phyloP scores from a whole-genome alignment of 2,797 vertebrate genomes.

The Tragelaphus oryx region DNA sequence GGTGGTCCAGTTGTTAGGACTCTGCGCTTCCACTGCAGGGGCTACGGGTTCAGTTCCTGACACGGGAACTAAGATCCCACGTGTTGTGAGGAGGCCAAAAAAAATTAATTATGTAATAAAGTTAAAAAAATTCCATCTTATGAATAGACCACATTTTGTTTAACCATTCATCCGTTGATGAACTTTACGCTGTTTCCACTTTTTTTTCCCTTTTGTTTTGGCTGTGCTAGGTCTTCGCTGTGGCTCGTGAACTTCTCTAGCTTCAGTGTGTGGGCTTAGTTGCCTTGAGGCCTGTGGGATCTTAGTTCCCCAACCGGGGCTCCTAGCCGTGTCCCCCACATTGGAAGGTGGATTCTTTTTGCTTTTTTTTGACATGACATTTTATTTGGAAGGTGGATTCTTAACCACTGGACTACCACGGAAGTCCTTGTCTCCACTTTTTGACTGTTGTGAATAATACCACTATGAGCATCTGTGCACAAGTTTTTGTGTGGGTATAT shows the following conservation, averaged over 20 bases:
- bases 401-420: neutral
- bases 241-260: neutral
- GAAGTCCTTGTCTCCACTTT: neutral
- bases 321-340: neutral
- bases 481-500: neutral
- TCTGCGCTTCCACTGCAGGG: rapidly evolving
- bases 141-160: neutral
- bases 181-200: neutral
- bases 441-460: neutral
- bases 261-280: neutral
- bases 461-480: neutral
- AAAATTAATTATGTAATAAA: neutral
- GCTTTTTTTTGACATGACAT: neutral
- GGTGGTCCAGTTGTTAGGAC: neutral
- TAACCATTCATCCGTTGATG: neutral
- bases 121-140: neutral
- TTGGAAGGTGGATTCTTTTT: neutral
- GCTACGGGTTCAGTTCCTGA: neutral
- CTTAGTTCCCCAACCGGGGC: neutral
- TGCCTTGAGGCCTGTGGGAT: neutral
- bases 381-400: neutral
- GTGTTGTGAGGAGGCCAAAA: neutral
- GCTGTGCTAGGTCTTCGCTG: rapidly evolving
- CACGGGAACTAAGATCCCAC: no score
- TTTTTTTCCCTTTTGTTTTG: neutral